These are phyloP conservation scores for Drosophila heteroneura DNA, from an alignment of 2,888 invertebrate species.

Conservation along the genomic window DNA sequence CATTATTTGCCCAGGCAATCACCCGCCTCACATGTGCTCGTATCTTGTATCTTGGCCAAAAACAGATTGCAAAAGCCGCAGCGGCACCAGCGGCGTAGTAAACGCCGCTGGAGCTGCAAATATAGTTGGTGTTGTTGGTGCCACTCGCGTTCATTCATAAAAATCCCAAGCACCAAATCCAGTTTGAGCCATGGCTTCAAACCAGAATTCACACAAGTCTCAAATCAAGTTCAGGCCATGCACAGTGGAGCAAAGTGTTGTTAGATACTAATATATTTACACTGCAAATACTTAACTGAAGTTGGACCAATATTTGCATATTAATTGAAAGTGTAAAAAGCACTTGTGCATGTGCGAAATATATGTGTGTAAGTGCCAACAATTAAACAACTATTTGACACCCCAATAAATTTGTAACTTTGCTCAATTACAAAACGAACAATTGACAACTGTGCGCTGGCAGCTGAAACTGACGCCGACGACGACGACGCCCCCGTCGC, in stretches of 20 bases:
- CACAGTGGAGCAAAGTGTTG: slow-evolving; percentile 43
- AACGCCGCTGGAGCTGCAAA: slow-evolving; percentile 40
- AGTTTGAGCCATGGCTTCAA: slow-evolving; percentile 72
- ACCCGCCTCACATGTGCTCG: slow-evolving; percentile 55
- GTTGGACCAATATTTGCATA: background rate
- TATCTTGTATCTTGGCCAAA: slow-evolving; percentile 57
- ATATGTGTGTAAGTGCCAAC: background rate
- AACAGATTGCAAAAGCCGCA: slow-evolving; percentile 74
- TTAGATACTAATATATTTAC: background rate
- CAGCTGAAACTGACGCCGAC: slow-evolving; percentile 13
- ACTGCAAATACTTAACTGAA: background rate
- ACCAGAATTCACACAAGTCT: slow-evolving; percentile 74
- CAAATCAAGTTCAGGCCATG: slow-evolving; percentile 58
- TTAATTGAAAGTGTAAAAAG: background rate
- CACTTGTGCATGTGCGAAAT: slow-evolving; percentile 1
- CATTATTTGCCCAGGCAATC: slow-evolving; percentile 62
- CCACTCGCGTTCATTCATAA: slow-evolving; percentile 78
- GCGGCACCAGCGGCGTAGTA: slow-evolving; percentile 59
- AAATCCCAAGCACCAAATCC: slow-evolving; percentile 81
- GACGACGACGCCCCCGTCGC: slow-evolving; percentile 45
- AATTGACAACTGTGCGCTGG: slow-evolving; percentile 49
- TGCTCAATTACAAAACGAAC: slow-evolving; percentile 17
- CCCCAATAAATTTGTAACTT: slow-evolving; percentile 9
- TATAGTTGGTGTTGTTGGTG: slow-evolving; percentile 42
- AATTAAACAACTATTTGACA: slow-evolving; percentile 6